Conservation (phyloP, 2,888 invertebrate genomes). For the Tipula confusa region DNA sequence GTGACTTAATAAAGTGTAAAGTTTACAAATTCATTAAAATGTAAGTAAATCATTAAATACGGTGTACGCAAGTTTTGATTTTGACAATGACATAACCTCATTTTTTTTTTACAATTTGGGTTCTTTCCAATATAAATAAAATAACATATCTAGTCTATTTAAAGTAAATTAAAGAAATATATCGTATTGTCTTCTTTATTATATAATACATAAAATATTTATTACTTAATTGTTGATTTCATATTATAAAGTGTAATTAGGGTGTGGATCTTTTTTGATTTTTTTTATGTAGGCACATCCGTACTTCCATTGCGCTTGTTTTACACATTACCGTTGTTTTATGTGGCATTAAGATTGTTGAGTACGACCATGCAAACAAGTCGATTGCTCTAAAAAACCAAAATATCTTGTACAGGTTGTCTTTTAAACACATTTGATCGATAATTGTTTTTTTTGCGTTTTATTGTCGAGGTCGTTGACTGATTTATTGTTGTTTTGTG, state of each 20-base stretch:
- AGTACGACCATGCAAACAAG: neutral
- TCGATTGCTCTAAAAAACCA: neutral
- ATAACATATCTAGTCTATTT: too few relatives aligned
- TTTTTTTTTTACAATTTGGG: neutral
- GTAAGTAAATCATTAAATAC: neutral
- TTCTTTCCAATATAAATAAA: neutral
- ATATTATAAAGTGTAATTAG: neutral
- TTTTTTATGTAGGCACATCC: neutral
- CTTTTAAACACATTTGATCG: neutral
- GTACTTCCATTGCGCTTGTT: neutral
- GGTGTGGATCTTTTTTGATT: neutral
- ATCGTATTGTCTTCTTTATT: neutral
- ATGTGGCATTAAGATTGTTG: neutral
- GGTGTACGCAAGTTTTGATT: neutral
- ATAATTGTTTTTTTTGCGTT: neutral
- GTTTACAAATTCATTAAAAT: neutral
- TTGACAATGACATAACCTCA: neutral
- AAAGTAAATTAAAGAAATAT: neutral
- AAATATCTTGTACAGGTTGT: neutral
- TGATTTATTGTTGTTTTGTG: neutral
- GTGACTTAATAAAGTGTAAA: neutral
- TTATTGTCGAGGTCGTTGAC: neutral
- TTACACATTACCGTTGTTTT: neutral
- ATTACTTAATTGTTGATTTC: too few relatives aligned
- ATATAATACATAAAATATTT: neutral